These are phyloP conservation scores for Rhagoletis zephyria DNA, from an alignment of 1,140 invertebrate genomes.

Conservation along the genomic window DNA sequence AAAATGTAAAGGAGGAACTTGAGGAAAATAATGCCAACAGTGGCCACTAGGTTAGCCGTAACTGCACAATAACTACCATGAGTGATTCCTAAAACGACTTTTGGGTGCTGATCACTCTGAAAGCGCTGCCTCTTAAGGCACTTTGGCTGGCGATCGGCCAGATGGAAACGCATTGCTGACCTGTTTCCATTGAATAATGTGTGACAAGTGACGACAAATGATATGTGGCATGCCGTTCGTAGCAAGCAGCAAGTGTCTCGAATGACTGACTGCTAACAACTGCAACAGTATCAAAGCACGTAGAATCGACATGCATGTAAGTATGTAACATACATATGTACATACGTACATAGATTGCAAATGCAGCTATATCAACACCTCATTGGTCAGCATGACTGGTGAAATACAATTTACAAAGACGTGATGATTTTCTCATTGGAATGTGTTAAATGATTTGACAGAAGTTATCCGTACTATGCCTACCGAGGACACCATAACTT, in stretches of 20 bases:
- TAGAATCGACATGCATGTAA: no score
- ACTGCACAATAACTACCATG: not conserved
- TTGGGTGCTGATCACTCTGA: not conserved
- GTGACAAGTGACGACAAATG: slow-evolving; percentile 42
- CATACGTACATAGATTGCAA: no score
- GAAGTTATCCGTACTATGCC: not conserved
- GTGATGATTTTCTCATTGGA: not conserved
- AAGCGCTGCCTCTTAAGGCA: no score
- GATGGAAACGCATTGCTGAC: slow-evolving; percentile 41
- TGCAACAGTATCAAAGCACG: not conserved
- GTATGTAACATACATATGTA: no score
- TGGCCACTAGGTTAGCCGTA: not conserved
- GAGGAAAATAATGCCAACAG: not conserved
- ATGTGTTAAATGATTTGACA: slow-evolving; percentile 8
- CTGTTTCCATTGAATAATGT: slow-evolving; percentile 31
- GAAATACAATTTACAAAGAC: not conserved
- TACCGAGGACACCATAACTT: not conserved
- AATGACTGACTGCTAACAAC: not conserved
- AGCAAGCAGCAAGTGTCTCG: not conserved
- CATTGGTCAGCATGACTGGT: not conserved
- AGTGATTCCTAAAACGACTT: not conserved
- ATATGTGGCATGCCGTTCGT: slow-evolving; percentile 15
- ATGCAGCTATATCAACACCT: not conserved
- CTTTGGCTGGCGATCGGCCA: slow-evolving; percentile 5
- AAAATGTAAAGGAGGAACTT: not conserved